Percentiles rank a stretch among this genome's conserved stretches.
Evolutionary conservation across 2,113 vertebrate genomes (phyloP).

Genomic region (Numenius arquata): DNA sequence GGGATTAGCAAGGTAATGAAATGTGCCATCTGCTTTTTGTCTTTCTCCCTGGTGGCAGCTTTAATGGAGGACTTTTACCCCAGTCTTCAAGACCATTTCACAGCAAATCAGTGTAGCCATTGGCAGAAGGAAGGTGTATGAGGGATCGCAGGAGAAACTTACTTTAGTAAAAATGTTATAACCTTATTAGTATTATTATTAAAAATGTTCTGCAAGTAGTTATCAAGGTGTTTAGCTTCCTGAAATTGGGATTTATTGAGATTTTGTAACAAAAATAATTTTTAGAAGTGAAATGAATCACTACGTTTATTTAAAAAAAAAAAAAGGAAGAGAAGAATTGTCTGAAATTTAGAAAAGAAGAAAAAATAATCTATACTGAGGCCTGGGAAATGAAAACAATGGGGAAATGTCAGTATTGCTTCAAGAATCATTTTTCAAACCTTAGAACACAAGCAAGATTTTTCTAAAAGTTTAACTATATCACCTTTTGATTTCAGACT

Average conservation of each 20-base stretch:
- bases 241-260: not conserved
- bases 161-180: not conserved
- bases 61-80: not conserved
- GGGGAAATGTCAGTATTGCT: not conserved
- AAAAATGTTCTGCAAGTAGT: not conserved
- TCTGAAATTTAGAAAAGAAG: not conserved
- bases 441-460: not conserved
- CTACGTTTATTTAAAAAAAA: not conserved
- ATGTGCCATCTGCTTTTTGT: constrained; percentile 17
- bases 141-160: not conserved
- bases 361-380: not conserved
- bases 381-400: not conserved
- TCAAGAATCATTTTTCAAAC: not conserved
- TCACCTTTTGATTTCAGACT: not conserved
- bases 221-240: not conserved
- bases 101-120: not conserved
- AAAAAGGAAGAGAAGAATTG: not conserved
- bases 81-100: not conserved
- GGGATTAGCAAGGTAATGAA: not conserved
- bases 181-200: not conserved
- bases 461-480: not conserved
- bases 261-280: not conserved
- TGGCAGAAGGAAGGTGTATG: not conserved
- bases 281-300: not conserved
- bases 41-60: not conserved